phyloP scores from a whole-genome alignment of 1,140 invertebrate species.

The Aplysia californica region DNA sequence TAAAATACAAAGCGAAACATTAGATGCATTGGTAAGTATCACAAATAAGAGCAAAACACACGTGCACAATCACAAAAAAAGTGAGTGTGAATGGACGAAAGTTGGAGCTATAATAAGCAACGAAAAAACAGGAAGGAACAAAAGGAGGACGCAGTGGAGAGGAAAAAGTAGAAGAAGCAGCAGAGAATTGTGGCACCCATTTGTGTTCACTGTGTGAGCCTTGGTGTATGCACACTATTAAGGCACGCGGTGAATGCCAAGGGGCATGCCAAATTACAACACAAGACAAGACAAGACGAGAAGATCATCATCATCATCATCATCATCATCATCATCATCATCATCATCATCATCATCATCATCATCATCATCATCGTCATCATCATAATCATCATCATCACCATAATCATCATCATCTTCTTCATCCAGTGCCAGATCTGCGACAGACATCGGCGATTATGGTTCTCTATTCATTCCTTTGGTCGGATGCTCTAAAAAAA shows the following conservation, averaged over 20 bases:
- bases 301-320: conserved; percentile 8
- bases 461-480: no score
- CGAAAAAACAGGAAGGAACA: neutral
- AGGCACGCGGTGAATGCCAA: conserved; percentile 60
- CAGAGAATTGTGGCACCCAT: conserved; percentile 28
- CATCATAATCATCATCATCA: conserved; percentile 2
- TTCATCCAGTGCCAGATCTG: no score
- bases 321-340: conserved; percentile 5
- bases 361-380: neutral
- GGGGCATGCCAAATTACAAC: conserved; percentile 40
- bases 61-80: neutral
- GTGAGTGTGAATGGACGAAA: no score
- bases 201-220: conserved; percentile 53
- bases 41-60: neutral
- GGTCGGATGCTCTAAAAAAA: no score
- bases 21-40: neutral
- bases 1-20: neutral
- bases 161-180: neutral
- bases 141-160: neutral
- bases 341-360: neutral
- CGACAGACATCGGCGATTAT: no score
- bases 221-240: conserved; percentile 49
- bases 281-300: no score
- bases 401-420: neutral
- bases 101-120: no score